Evolutionary conservation across 2,888 invertebrate genomes (phyloP).

Genomic region (Idaea straminata): DNA sequence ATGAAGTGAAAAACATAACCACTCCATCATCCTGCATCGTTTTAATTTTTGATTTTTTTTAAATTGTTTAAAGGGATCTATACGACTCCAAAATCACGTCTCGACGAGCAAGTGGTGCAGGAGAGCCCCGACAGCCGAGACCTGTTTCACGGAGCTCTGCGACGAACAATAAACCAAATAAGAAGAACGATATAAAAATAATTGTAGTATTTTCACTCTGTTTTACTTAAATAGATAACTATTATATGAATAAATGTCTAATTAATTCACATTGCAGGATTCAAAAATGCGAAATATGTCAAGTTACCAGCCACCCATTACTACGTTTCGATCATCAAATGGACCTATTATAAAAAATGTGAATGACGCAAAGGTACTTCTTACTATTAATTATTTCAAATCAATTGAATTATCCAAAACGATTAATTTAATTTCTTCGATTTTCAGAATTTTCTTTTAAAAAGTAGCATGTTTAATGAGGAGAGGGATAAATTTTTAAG

Average conservation of each 20-base stretch:
- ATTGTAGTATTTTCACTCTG: neutral
- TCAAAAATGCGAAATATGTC: conserved; percentile 30
- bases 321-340: conserved; percentile 55
- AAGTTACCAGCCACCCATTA: conserved; percentile 28
- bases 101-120: conserved; percentile 51
- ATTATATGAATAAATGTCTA: neutral
- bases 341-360: conserved; percentile 56
- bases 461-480: conserved; percentile 44
- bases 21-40: neutral
- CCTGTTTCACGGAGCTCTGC: conserved; percentile 30
- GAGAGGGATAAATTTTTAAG: conserved; percentile 43
- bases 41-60: neutral
- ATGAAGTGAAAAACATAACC: neutral
- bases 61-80: conserved; percentile 31
- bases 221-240: neutral
- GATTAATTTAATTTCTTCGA: conserved; percentile 5
- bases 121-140: conserved; percentile 49
- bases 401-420: neutral
- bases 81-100: conserved; percentile 31
- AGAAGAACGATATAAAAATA: conserved; percentile 29
- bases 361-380: conserved; percentile 58
- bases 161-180: conserved; percentile 22
- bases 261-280: conserved; percentile 34
- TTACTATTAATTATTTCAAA: conserved; percentile 1
- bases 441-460: conserved; percentile 53